Evolutionary conservation across 37 sponge, comb jelly and placozoan genomes (phyloP), one percentile per base, ranked within the genome.

Genomic region (Diacarnus erythraeanus): DNA sequence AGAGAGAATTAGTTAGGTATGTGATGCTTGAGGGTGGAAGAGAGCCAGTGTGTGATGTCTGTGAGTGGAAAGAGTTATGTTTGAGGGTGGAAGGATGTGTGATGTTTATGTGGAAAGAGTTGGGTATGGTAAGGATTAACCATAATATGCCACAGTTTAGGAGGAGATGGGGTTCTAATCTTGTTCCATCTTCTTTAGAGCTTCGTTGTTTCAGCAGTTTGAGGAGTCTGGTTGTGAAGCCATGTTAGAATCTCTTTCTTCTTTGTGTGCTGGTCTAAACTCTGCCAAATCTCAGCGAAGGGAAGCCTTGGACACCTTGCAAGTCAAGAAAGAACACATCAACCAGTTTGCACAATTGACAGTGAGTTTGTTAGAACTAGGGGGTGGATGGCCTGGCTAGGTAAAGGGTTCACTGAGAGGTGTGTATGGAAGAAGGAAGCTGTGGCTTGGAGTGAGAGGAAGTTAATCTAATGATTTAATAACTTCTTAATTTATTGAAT

Each of bases 141-240:
- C n/a, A n/a, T n/a, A n/a, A n/a, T n/a, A n/a, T n/a, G n/a, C n/a
- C n/a, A n/a, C n/a, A n/a, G n/a, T n/a, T n/a, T n/a, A n/a, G n/a
- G n/a, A n/a, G n/a, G n/a, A n/a, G n/a, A n/a, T n/a, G n/a, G n/a
- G 51, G 51, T 47, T 47, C 12, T 47, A 12, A 47, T 47, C 12
- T 47, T 12, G 6, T 12, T 47, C 51, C 12, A 12, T 47, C 51
- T 47, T 12, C 34, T 6, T 2, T 35, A 65, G 66, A 31, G 15
- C 34, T 5, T 25, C 17, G 31, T 26, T 65, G 41, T 40, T 42
- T 29, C 57, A 72, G 34, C 79, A 73, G 31, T n/a, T 86, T 31
- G 86, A 86, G 59, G 67, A 29, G 47, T 54, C 41, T 73, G 86
- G 86, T 2, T 51, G 51, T 54, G 57, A 65, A 57, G 80, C 37